Evolutionary conservation across 2,888 invertebrate genomes (phyloP), one percentile per base, ranked within the genome.

Genomic region (Entomobrya proxima): DNA sequence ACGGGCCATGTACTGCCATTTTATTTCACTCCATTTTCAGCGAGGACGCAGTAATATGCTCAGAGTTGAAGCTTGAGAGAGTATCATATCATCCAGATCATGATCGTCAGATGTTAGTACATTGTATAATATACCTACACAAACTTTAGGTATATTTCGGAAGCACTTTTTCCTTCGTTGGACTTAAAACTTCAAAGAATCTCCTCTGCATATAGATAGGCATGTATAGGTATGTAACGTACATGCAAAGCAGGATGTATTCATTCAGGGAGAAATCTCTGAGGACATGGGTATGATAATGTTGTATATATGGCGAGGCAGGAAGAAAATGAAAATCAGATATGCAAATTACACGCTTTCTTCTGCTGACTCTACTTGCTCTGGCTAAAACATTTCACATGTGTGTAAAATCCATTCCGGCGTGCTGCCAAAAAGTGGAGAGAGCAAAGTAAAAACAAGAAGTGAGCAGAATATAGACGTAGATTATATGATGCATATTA

Each of bases 311-410:
- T n/a, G n/a, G n/a, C n/a, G 21, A 64, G n/a, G 47, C 18, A 61
- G 58, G 52, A 79, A 32, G 69, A 77, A 85, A 78, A 85, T 85
- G 85, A 78, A 85, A 78, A 85, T 85, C 85, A 85, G 85, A 85
- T 85, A 85, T 85, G 85, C 74, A 85, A 85, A 85, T 85, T 79
- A 79, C 74, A 78, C 69, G 74, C 78, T 85, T 78, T 76, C 52
- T 55, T 50, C 37, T 67, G 15, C 55, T 50, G 30, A 24, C 47
- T 75, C 35, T 37, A 37, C 72, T 13, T 11, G 76, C 37, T 67
- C 27, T n/a, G 15, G 40, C 64, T 32, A 64, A 35, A 47, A 52
- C 37, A 55, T 74, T 47, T 74, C 58, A 69, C 24, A 37, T 72
- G 21, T 47, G 35, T 50, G 64, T 44, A 64, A 52, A 30, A 32